Conservation (phyloP, 64 coral and sea anemone genomes). For the Platygyra sinensis region DNA sequence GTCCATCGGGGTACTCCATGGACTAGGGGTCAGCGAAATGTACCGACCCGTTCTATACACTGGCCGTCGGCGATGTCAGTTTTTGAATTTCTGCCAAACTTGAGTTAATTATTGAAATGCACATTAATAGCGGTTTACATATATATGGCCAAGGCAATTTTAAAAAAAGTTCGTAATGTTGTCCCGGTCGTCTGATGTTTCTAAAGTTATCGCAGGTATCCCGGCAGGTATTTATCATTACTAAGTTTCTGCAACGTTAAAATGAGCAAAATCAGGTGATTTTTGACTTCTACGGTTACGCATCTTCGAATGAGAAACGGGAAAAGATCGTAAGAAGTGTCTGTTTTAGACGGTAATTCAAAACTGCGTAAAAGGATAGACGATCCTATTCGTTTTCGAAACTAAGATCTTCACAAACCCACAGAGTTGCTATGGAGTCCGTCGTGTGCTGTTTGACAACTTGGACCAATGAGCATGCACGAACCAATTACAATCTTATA, state of each 20-base stretch:
- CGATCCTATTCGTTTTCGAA: not conserved
- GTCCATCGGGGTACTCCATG: no score
- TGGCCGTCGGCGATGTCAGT: not conserved
- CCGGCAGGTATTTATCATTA: no score
- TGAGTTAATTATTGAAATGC: not conserved
- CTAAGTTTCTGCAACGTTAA: no score
- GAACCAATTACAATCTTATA: not conserved
- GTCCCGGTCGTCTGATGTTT: no score
- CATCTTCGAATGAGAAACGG: no score
- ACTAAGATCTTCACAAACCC: not conserved
- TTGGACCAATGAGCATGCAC: not conserved
- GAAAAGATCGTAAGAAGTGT: no score
- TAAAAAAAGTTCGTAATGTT: no score
- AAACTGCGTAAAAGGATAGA: not conserved
- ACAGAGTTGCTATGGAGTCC: not conserved
- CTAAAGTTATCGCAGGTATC: no score
- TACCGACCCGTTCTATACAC: not conserved
- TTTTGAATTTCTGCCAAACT: not conserved
- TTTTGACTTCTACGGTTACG: no score
- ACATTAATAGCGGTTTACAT: not conserved
- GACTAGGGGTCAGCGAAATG: no score
- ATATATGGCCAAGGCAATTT: not conserved
- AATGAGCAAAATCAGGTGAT: no score
- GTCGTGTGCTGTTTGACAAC: not conserved
- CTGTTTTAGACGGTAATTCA: no score